Conservation (phyloP, 2,797 vertebrate genomes). For the Crenichthys baileyi region DNA sequence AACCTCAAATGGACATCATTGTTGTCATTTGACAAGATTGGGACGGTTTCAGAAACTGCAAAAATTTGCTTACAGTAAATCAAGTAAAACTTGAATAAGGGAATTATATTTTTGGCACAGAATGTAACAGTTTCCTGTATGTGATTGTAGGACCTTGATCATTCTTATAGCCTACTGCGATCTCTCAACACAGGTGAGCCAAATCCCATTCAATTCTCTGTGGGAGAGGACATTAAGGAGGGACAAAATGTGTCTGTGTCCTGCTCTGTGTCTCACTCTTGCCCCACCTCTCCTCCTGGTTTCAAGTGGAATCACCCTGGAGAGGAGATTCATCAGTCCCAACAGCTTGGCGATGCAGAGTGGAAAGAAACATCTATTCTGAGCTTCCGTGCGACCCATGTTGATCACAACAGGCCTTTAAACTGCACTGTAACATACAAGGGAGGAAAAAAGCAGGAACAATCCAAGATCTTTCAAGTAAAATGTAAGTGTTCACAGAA, state of each 20-base stretch:
- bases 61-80: background rate
- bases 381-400: constrained; percentile 48
- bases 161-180: background rate
- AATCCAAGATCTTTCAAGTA: constrained; percentile 51
- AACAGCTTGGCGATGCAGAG: constrained; percentile 30
- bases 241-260: constrained; percentile 40
- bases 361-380: constrained; percentile 65
- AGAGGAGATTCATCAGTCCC: background rate
- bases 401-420: constrained; percentile 60
- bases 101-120: background rate
- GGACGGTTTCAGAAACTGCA: background rate
- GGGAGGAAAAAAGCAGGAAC: constrained; percentile 29
- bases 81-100: no score
- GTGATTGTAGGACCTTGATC: background rate
- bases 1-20: background rate
- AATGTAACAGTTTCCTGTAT: background rate
- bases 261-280: constrained; percentile 73
- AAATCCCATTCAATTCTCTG: constrained; percentile 32
- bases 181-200: constrained; percentile 42
- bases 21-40: background rate
- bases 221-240: constrained; percentile 36
- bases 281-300: constrained; percentile 59
- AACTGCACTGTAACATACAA: constrained; percentile 56
- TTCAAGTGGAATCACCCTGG: constrained; percentile 75
- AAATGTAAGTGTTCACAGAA: constrained; percentile 61